Base-by-base conservation (phyloP, 2,797 vertebrate genomes). In the Chaunax sp. region DNA sequence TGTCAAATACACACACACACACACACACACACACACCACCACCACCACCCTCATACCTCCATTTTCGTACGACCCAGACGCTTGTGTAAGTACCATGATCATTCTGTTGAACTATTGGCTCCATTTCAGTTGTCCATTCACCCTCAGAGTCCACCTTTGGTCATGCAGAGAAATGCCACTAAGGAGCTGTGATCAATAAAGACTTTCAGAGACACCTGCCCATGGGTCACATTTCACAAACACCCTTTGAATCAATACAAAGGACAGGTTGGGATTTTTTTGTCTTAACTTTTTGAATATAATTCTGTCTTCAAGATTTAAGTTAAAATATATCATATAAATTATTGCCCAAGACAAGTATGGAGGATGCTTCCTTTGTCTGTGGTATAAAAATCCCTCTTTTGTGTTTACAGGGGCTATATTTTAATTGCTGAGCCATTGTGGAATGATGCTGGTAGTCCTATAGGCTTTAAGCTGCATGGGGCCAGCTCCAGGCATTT, bases 151-250 rank as follows among this genome's bases (percentile, higher is more conserved):
- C 49, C 72, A 66, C 41, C 71, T 49, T 58, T 40, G 43, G 69
- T 78, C 76, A 72, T 57, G 54, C 53, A 52, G 53, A 64, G 69
- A 81, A 67, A 68, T 83, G 81, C 63, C 25, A 37, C 77, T 90
- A 88, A 92, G 88, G 74, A 85, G 72, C 68, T 65, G 35, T 68
- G 78, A 91, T 94, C 91, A 82, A 92, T 90, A 75, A 41, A 74
- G 53, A 77, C 63, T 81, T 77, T 74, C 63, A 50, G 63, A 75
- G 81, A 81, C 65, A 74, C 74, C 71, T 75, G 64, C 40, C 23
- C 40, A 44, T 70, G 61, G 72, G 81, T 81, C 69, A 59, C 54
- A 41, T 88, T 84, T 73, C 75, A 72, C 65, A 83, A 78, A 77
- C 77, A 44, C 37, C 41, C 33, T 52, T 20, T 58, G 8, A 38